Base-by-base conservation (phyloP, 92 coral and sea anemone species). In the Nematostella vectensis region DNA sequence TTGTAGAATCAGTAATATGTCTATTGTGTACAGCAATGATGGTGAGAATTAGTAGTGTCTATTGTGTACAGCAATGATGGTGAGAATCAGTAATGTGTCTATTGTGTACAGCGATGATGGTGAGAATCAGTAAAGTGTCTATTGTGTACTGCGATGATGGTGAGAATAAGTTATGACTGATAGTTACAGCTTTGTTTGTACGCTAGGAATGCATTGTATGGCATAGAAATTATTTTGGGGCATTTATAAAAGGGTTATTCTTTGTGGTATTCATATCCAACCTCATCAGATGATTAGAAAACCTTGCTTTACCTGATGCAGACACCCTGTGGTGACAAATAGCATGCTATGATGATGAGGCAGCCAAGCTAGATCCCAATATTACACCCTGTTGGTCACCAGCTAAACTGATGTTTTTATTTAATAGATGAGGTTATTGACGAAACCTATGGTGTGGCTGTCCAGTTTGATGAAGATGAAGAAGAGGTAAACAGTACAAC, bases 381-480 rank as follows among this genome's bases (percentile, higher is more conserved):
- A n/a, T n/a, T n/a, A n/a, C n/a, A n/a, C n/a, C n/a, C n/a, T n/a
- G n/a, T n/a, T n/a, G n/a, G n/a, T n/a, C n/a, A n/a, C n/a, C n/a
- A n/a, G n/a, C n/a, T n/a, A n/a, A n/a, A n/a, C n/a, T n/a, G n/a
- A n/a, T n/a, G n/a, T n/a, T 15, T 33, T 33, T 33, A 15, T 12
- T 33, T 2, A 9, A 0, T 45, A 91, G 98, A 91, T 78, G 98
- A 91, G 48, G 83, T 91, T 17, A 91, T 91, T 68, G 98, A 91
- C 65, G 98, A 91, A 70, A 91, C 98, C 3, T 91, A 91, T 78
- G 98, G 98, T 48, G 98, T 91, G 21, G 98, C 98, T 63, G 98
- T 91, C 3, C 98, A 91, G 77, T 91, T 91, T 91, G 98, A 91
- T 55, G 98, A 91, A 47, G 98, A 91, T 23, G 98, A 91, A 36